Evolutionary conservation across 2,888 invertebrate species (phyloP), one percentile per base, ranked within the genome.

Genomic region (Pyralis farinalis): DNA sequence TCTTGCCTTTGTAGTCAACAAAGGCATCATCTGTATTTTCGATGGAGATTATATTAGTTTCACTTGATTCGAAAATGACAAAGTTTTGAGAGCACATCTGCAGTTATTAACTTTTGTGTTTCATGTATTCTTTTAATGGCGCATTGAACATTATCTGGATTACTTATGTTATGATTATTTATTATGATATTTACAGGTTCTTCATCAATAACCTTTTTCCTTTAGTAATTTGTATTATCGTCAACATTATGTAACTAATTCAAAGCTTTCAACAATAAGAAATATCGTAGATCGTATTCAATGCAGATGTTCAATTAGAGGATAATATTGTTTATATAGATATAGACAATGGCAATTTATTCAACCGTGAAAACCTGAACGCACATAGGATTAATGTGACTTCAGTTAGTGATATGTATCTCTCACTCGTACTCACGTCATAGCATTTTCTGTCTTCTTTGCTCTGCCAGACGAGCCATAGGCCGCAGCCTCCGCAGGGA

Each of bases 401-500:
- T 42, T 39, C 50, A 51, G 49, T 54, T 53, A 51, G 43, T 58
- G 58, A 62, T 57, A 53, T 53, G 29, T 37, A 21, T 56, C 51
- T 73, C 71, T 61, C 64, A 53, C 53, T 80, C 71, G 40, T 54
- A 47, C 71, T 51, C 43, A 46, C 34, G 45, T 28, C 12, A 30
- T 33, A 28, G 41, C 63, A 59, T 61, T 37, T 25, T 63, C 59
- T 59, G 50, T 75, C 74, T 65, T 64, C 62, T 53, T 77, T 63
- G 44, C 57, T 54, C 69, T 43, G 49, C 53, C 55, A 47, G 51
- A 32, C 37, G 48, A 51, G 51, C 52, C 16, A n/a, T 7, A 25
- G 25, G 25, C 25, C 63, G 45, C 76, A 75, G 74, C 67, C 73
- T 72, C 71, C 63, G 59, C 51, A 61, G 63, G 58, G 59, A 63